Evolutionary conservation across 2,888 invertebrate species (phyloP).

Genomic region (Diabrotica balteata): DNA sequence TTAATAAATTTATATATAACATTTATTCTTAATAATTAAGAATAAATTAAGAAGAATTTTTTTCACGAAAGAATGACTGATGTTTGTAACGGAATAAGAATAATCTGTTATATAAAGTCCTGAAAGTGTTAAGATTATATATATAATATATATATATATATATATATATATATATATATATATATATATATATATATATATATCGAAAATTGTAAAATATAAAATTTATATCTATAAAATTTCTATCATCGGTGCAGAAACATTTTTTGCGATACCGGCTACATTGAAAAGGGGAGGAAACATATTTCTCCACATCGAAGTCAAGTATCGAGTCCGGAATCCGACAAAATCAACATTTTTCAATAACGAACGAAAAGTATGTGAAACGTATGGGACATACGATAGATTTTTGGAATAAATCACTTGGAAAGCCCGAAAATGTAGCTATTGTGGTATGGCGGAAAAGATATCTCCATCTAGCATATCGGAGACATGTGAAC

Average conservation of each 20-base stretch:
- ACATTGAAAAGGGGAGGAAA: not conserved
- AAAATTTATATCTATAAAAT: no score
- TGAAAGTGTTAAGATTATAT: no score
- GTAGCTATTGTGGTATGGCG: not conserved
- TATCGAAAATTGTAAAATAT: no score
- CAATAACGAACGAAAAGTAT: constrained; percentile 1
- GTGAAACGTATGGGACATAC: not conserved
- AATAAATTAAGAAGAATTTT: no score
- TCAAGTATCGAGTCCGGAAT: not conserved
- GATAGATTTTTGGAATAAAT: not conserved
- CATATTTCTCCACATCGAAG: not conserved
- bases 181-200: no score
- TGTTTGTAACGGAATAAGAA: no score
- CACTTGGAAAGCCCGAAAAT: not conserved
- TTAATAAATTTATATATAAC: no score
- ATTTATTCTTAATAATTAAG: no score
- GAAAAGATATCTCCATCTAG: not conserved
- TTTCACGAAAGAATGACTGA: no score
- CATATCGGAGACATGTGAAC: not conserved
- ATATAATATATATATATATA: no score
- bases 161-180: no score
- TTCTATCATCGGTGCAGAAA: not conserved
- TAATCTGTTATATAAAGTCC: no score
- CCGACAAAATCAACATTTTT: constrained; percentile 3
- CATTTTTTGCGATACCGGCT: not conserved